These are phyloP conservation scores for Apocrypta bakeri DNA, from an alignment of 1,140 invertebrate species.

Conservation along the genomic window DNA sequence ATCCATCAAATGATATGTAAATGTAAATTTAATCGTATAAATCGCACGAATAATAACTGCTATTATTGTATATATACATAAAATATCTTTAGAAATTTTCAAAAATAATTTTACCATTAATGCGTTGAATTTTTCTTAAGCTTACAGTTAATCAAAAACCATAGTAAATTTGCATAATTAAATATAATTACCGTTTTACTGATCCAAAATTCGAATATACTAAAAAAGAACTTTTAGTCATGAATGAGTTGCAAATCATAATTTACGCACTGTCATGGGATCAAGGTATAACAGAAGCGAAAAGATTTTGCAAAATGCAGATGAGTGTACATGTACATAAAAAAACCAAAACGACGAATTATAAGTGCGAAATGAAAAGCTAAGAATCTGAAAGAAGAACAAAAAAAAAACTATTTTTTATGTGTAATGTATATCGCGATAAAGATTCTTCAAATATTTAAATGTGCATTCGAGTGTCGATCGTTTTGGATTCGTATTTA, in stretches of 20 bases:
- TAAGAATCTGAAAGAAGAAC: neutral
- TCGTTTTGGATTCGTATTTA: slow-evolving; percentile 29
- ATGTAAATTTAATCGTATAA: too few species aligned
- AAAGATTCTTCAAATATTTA: slow-evolving; percentile 53
- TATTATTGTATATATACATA: too few species aligned
- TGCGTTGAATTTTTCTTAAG: too few species aligned
- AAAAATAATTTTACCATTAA: too few species aligned
- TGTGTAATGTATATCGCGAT: slow-evolving; percentile 31
- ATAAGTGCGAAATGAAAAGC: neutral
- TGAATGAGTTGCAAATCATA: slow-evolving; percentile 56
- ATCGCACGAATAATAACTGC: too few species aligned
- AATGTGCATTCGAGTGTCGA: slow-evolving; percentile 42
- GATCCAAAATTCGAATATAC: too few species aligned
- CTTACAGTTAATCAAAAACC: too few species aligned
- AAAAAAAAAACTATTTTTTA: neutral
- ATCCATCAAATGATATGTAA: too few species aligned
- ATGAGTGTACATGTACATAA: neutral
- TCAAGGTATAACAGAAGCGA: slow-evolving; percentile 57
- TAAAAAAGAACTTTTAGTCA: neutral
- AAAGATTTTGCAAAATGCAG: neutral
- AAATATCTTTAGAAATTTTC: too few species aligned
- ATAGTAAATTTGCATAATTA: too few species aligned
- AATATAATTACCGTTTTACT: too few species aligned
- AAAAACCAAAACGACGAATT: neutral
- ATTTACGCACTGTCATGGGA: slow-evolving; percentile 56